Conservation (phyloP, 2,888 invertebrate genomes). For the Encarsia formosa region DNA sequence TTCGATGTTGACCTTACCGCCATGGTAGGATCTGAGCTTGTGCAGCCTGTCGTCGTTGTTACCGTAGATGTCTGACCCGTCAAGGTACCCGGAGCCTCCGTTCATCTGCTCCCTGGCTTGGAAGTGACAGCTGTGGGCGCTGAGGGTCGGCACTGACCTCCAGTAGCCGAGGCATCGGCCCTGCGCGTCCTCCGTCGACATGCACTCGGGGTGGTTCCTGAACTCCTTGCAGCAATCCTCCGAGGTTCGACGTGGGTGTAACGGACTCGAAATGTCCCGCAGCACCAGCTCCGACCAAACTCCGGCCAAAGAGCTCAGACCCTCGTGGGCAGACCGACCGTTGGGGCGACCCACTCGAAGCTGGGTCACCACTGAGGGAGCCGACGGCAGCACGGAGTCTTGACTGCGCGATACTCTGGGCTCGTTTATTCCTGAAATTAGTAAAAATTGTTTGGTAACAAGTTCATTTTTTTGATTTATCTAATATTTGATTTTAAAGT, state of each 20-base stretch:
- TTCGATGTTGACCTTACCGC: slow-evolving; percentile 66
- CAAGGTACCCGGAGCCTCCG: slow-evolving; percentile 75
- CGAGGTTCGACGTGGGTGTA: slow-evolving; percentile 53
- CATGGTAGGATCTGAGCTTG: slow-evolving; percentile 65
- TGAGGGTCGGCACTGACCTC: slow-evolving; percentile 61
- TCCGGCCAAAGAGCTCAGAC: slow-evolving; percentile 72
- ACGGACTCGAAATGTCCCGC: slow-evolving; percentile 67
- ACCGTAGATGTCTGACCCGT: slow-evolving; percentile 80
- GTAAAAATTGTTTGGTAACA: too few relatives aligned
- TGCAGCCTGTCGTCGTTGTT: slow-evolving; percentile 68
- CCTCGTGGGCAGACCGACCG: slow-evolving; percentile 61
- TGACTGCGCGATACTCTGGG: slow-evolving; percentile 56
- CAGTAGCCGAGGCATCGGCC: slow-evolving; percentile 63
- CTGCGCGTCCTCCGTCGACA: slow-evolving; percentile 42
- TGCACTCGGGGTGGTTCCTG: slow-evolving; percentile 56
- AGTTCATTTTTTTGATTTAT: too few relatives aligned
- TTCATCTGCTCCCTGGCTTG: slow-evolving; percentile 81
- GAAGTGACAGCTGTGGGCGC: slow-evolving; percentile 42
- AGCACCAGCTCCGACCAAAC: slow-evolving; percentile 76
- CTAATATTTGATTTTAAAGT: too few relatives aligned
- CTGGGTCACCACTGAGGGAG: slow-evolving; percentile 57
- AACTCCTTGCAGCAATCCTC: slow-evolving; percentile 40
- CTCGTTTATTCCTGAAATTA: slow-evolving; percentile 49
- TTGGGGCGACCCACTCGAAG: slow-evolving; percentile 37
- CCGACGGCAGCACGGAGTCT: slow-evolving; percentile 61